These are phyloP conservation scores for Cheilosia soror DNA, from an alignment of 2,888 invertebrate genomes.

Conservation along the genomic window DNA sequence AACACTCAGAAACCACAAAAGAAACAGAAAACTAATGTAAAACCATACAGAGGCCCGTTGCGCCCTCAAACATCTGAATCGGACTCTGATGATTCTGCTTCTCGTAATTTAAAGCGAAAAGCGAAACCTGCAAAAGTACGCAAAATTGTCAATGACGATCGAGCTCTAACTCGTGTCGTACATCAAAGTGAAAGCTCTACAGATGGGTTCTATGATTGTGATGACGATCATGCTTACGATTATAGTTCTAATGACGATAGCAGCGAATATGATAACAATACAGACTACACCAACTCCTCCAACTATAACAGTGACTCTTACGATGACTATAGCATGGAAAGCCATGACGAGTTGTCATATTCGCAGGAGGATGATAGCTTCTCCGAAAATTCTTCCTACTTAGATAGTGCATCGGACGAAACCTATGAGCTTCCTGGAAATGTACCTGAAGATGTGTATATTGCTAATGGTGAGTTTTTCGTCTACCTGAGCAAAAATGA, in stretches of 20 bases:
- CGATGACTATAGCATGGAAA: slow-evolving; percentile 6
- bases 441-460: slow-evolving; percentile 78
- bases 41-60: background rate
- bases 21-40: background rate
- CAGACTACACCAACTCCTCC: background rate
- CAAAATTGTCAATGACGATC: slow-evolving; percentile 7
- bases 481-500: too few relatives aligned
- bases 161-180: slow-evolving; percentile 7
- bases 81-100: background rate
- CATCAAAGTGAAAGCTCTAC: slow-evolving; percentile 15
- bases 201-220: slow-evolving; percentile 23
- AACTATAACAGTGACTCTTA: background rate
- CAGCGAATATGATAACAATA: background rate
- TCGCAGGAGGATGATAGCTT: background rate
- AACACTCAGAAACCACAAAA: background rate
- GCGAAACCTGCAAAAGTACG: background rate
- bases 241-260: background rate
- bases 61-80: background rate
- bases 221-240: background rate
- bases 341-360: background rate
- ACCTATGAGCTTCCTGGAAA: slow-evolving; percentile 74
- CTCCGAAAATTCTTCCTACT: slow-evolving; percentile 19
- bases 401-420: slow-evolving; percentile 23
- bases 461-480: slow-evolving; percentile 76
- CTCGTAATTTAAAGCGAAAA: background rate